Conservation (phyloP, 2,888 invertebrate genomes). For the Sarcophaga rosellei region DNA sequence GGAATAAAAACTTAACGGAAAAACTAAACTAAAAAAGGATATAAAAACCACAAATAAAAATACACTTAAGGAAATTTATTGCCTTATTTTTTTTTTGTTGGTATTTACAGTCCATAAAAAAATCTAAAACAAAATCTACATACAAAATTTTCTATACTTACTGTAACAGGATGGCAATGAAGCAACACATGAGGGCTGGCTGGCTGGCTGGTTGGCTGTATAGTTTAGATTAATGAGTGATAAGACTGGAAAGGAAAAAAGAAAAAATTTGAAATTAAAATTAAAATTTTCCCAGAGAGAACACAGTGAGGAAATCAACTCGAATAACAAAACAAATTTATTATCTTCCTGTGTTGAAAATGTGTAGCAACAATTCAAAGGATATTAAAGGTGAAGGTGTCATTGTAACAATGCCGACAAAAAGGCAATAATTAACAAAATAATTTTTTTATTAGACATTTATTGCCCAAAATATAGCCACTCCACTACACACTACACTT, state of each 20-base stretch:
- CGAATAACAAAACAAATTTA: conserved; percentile 69
- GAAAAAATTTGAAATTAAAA: conserved; percentile 38
- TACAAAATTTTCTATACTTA: background rate
- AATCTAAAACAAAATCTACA: conserved; percentile 48
- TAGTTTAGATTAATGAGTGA: conserved; percentile 67
- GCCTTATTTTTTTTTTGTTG: conserved; percentile 35
- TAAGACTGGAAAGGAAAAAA: conserved; percentile 59
- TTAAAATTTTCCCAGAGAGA: conserved; percentile 32
- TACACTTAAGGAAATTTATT: conserved; percentile 78
- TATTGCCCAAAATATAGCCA: conserved; percentile 73
- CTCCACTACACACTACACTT: conserved; percentile 18
- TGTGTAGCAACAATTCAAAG: conserved; percentile 7
- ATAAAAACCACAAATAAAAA: conserved; percentile 72
- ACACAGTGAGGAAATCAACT: conserved; percentile 68
- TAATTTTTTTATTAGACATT: conserved; percentile 79
- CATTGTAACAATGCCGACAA: conserved; percentile 64
- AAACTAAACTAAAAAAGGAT: conserved; percentile 56
- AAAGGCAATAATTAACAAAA: conserved; percentile 76
- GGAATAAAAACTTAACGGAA: conserved; percentile 6
- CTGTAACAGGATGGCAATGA: conserved; percentile 49
- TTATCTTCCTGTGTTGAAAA: conserved; percentile 52
- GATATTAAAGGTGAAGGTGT: conserved; percentile 71
- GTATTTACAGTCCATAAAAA: no score
- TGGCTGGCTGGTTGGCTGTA: conserved; percentile 31
- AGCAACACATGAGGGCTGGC: conserved; percentile 67